Percentiles rank a stretch among this genome's conserved stretches.
Conservation (phyloP, 2,797 vertebrate genomes). For the Chaetodon trifasciatus region DNA sequence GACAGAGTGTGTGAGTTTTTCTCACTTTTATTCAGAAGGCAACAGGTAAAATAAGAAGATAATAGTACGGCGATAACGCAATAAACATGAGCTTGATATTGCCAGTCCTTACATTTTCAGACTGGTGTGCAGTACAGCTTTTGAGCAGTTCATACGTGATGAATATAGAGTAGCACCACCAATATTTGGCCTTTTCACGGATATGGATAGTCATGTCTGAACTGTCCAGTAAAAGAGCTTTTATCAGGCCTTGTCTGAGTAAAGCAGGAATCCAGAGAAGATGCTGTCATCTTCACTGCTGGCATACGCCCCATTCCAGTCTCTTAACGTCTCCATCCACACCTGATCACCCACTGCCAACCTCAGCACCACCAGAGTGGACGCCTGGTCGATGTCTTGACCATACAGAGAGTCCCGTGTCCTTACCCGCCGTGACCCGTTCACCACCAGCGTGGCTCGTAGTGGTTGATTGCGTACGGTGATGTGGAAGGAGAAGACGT, state of each 20-base stretch:
- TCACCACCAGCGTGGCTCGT: constrained; percentile 90
- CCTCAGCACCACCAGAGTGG: constrained; percentile 90
- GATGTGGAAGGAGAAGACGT: constrained; percentile 95
- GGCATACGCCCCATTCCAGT: constrained; percentile 95
- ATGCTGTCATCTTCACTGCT: constrained; percentile 96
- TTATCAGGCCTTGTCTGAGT: constrained; percentile 79
- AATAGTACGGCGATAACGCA: constrained; percentile 9
- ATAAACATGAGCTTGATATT: constrained; percentile 19
- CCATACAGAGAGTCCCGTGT: constrained; percentile 93
- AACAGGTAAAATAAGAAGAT: constrained; percentile 29
- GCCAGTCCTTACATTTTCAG: constrained; percentile 5
- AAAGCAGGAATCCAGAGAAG: constrained; percentile 96
- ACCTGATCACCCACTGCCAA: constrained; percentile 91
- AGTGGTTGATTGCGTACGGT: constrained; percentile 94
- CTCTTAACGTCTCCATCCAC: constrained; percentile 95
- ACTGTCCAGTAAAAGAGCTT: constrained; percentile 37
- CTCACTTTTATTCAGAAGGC: constrained; percentile 14
- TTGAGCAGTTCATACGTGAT: constrained; percentile 23
- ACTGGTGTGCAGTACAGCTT: constrained; percentile 18
- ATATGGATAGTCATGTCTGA: constrained; percentile 8
- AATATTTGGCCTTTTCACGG: constrained; percentile 35
- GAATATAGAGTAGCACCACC: constrained; percentile 45
- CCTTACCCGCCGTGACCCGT: constrained; percentile 88
- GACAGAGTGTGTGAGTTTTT: not conserved
- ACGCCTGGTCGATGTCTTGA: constrained; percentile 97